Conservation (phyloP, 2,888 invertebrate genomes). For the Lasioglossum morio region DNA sequence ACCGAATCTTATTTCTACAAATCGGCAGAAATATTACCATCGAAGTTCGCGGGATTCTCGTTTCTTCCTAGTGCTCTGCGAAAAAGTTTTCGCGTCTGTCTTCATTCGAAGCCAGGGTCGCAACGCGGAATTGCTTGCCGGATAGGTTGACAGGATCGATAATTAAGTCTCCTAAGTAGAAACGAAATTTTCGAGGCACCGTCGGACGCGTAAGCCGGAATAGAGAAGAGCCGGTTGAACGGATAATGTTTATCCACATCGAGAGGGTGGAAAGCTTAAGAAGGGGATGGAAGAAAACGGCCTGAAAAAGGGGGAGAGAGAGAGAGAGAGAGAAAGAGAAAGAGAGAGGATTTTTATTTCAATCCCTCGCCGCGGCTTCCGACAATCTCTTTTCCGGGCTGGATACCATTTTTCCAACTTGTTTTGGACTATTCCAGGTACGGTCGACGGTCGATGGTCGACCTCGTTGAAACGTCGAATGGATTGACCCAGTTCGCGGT, state of each 20-base stretch:
- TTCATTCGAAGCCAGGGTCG: not conserved
- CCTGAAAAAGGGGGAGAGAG: not conserved
- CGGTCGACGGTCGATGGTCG: constrained; percentile 59
- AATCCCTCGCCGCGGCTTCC: constrained; percentile 42
- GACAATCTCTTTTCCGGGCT: constrained; percentile 42
- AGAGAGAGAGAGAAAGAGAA: not conserved
- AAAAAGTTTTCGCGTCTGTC: constrained; percentile 8
- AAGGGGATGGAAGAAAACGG: constrained; percentile 18
- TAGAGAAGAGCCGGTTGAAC: constrained; percentile 21
- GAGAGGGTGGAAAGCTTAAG: constrained; percentile 15
- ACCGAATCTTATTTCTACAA: not conserved
- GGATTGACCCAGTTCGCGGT: constrained; percentile 67
- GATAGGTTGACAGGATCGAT: constrained; percentile 4
- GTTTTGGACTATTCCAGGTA: constrained; percentile 62
- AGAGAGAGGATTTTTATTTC: constrained; percentile 55
- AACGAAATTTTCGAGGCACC: not conserved
- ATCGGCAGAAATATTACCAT: not conserved
- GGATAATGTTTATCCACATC: constrained; percentile 31
- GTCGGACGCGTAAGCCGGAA: not conserved
- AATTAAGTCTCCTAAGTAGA: not conserved
- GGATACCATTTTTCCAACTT: constrained; percentile 66
- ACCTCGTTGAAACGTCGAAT: constrained; percentile 56
- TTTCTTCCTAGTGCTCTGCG: not conserved
- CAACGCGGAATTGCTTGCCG: constrained; percentile 1
- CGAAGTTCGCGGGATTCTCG: not conserved